Conservation (phyloP, 2,113 vertebrate species). For the Plotosus lineatus region DNA sequence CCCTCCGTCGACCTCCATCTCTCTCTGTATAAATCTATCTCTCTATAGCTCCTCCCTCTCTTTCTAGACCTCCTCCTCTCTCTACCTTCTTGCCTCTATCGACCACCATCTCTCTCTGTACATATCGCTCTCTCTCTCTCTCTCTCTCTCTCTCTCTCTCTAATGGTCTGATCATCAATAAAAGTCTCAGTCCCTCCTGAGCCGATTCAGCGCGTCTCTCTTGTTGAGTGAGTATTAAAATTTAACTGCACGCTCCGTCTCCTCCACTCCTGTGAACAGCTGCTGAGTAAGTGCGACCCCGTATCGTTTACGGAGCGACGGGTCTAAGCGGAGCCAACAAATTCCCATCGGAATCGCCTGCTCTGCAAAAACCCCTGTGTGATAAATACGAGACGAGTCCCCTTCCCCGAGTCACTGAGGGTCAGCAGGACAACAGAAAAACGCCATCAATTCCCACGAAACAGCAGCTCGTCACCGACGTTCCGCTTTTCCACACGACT, state of each 20-base stretch:
- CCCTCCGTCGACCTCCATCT: background rate
- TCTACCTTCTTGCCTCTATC: too few relatives aligned
- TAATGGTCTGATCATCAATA: background rate
- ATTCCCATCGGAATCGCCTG: slow-evolving; percentile 58
- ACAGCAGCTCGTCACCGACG: background rate
- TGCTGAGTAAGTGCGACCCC: slow-evolving; percentile 55
- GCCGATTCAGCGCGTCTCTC: slow-evolving; percentile 47
- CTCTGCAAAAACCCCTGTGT: slow-evolving; percentile 37
- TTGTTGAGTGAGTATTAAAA: slow-evolving; percentile 53
- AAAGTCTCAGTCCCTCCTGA: background rate
- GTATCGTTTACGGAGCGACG: slow-evolving; percentile 59
- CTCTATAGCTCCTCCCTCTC: background rate
- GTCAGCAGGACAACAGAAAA: background rate
- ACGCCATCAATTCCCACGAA: too few relatives aligned
- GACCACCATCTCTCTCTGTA: background rate
- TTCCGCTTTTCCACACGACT: background rate
- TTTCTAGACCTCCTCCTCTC: background rate
- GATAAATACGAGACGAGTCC: slow-evolving; percentile 59
- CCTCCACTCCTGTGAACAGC: slow-evolving; percentile 60
- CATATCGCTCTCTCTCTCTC: background rate
- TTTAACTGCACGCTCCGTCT: slow-evolving; percentile 53
- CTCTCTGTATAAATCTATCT: background rate
- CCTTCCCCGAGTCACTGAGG: background rate
- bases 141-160: too few relatives aligned
- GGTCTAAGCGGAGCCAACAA: slow-evolving; percentile 52